Conservation (phyloP, 2,113 vertebrate genomes). For the Ia io region DNA sequence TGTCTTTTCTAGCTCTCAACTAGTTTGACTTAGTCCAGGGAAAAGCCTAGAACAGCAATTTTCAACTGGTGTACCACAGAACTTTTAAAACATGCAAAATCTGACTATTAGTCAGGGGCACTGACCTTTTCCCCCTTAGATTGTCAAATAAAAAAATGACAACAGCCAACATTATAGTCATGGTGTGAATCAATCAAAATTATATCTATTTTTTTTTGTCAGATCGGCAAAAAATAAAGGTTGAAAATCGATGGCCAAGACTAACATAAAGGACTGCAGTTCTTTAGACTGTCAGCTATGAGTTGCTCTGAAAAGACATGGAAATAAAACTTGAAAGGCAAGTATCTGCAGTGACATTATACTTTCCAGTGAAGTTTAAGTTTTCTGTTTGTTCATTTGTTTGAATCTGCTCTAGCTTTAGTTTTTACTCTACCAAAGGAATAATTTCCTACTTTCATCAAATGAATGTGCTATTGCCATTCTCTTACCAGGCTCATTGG, state of each 20-base stretch:
- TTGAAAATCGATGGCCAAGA: background rate
- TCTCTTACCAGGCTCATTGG: slow-evolving; percentile 92
- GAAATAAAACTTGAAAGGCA: background rate
- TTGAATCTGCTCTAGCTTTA: background rate
- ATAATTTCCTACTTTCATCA: background rate
- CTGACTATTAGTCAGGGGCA: background rate
- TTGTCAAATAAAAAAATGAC: background rate
- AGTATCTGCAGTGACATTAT: background rate
- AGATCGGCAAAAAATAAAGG: background rate
- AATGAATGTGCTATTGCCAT: background rate
- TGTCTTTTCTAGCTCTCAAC: background rate
- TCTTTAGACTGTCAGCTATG: background rate
- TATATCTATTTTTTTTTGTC: background rate
- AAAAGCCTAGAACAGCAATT: background rate
- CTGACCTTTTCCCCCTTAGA: background rate
- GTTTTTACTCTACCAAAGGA: background rate
- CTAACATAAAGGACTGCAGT: background rate
- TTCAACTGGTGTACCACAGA: background rate
- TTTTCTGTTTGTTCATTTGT: background rate
- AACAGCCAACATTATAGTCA: background rate
- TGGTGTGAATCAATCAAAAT: background rate
- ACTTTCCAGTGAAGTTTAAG: background rate
- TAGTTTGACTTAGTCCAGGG: background rate
- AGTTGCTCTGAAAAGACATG: background rate
- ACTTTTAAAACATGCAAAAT: background rate